A percentile compares a stretch with the other conserved stretches of the same genome.
Conservation (phyloP, 2,797 vertebrate species). For the Tauraco hartlaubi region DNA sequence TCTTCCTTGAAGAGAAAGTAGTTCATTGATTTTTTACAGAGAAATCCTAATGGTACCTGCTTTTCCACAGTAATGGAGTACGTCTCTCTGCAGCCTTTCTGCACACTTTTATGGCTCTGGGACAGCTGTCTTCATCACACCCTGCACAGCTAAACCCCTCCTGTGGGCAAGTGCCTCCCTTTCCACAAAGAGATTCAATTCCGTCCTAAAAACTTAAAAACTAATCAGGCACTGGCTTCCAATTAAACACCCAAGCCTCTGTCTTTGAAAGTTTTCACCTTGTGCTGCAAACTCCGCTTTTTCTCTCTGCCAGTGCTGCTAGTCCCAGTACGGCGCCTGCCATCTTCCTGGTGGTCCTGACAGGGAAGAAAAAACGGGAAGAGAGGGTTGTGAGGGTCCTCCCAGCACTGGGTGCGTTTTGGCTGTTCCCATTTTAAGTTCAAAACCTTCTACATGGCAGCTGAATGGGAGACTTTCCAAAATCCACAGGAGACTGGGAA, state of each 20-base stretch:
- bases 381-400: not conserved
- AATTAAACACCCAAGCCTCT: not conserved
- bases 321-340: not conserved
- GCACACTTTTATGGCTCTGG: not conserved
- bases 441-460: conserved; percentile 62
- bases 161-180: not conserved
- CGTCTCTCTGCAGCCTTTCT: not conserved
- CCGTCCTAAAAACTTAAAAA: not conserved
- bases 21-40: not conserved
- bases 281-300: not conserved
- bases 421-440: conserved; percentile 41
- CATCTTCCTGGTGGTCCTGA: not conserved
- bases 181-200: not conserved
- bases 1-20: not conserved
- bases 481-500: conserved; percentile 67
- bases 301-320: not conserved
- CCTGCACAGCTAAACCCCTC: not conserved
- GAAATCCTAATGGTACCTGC: not conserved
- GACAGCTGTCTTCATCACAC: not conserved
- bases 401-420: not conserved
- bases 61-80: not conserved
- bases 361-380: not conserved
- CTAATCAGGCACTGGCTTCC: not conserved
- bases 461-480: conserved; percentile 64
- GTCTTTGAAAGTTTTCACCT: not conserved